phyloP scores from a whole-genome alignment of 2,797 vertebrate genomes.

The Pipistrellus pygmaeus region DNA sequence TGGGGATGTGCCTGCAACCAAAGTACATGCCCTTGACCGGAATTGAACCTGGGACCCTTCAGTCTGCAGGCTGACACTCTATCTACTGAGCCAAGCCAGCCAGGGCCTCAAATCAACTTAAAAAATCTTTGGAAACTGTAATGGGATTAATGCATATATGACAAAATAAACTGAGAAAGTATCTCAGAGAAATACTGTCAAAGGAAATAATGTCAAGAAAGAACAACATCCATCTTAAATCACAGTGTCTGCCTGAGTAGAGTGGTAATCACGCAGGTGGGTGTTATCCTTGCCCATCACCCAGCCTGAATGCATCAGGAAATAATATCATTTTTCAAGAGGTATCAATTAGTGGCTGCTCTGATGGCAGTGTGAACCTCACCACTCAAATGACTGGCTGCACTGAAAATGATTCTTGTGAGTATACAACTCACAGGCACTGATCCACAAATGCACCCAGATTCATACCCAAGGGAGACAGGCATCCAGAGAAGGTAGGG shows the following conservation, averaged over 20 bases:
- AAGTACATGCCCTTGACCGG: no score
- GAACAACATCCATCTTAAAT: background rate
- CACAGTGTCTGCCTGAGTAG: background rate
- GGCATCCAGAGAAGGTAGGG: background rate
- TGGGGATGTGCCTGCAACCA: no score
- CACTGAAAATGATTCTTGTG: background rate
- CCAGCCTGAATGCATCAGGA: background rate
- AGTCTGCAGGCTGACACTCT: no score
- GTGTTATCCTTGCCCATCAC: background rate
- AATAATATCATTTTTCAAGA: conserved; percentile 40
- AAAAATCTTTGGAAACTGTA: background rate
- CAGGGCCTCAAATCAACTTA: background rate
- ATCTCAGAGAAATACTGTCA: background rate
- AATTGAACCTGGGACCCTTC: no score
- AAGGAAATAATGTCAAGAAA: background rate
- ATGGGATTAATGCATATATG: background rate
- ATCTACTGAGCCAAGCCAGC: no score
- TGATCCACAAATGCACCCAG: background rate
- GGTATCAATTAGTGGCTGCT: background rate
- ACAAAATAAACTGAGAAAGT: background rate
- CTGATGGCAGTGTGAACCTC: background rate
- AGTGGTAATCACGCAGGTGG: background rate
- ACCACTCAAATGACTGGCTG: background rate
- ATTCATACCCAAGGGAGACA: background rate
- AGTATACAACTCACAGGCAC: background rate